These are phyloP conservation scores for Entosphenus tridentatus DNA, from an alignment of 2,113 vertebrate species.

Conservation along the genomic window DNA sequence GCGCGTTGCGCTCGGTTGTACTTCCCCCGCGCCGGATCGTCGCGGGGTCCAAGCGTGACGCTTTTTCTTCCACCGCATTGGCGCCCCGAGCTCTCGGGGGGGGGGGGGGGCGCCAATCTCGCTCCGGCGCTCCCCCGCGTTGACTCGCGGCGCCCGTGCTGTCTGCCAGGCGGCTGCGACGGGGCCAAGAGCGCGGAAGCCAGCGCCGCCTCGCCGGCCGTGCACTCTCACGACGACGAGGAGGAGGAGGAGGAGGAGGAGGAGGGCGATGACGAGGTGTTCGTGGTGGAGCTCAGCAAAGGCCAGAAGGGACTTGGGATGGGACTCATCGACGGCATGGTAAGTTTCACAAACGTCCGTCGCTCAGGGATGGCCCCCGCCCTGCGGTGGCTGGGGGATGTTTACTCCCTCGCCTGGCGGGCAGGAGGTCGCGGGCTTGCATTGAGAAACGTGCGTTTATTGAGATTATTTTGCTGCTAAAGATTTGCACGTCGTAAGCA, in stretches of 20 bases:
- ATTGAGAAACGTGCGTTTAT: no score
- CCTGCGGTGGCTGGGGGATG: no score
- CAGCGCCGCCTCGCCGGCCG: not conserved
- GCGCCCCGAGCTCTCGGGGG: no score
- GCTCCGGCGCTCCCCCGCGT: not conserved
- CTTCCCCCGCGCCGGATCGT: no score
- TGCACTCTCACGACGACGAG: not conserved
- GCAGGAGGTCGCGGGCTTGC: no score
- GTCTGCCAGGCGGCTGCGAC: not conserved
- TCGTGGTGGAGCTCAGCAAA: slow-evolving; percentile 72
- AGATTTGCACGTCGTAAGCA: no score
- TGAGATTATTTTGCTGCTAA: no score
- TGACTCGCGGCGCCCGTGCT: no score
- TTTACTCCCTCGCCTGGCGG: no score
- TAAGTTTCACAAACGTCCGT: slow-evolving; percentile 22
- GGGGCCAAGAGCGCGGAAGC: not conserved
- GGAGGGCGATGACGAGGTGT: slow-evolving; percentile 25
- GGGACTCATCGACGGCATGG: slow-evolving; percentile 79
- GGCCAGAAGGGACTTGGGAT: slow-evolving; percentile 72
- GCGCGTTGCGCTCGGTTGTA: no score
- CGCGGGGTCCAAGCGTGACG: no score
- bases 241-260: slow-evolving; percentile 15
- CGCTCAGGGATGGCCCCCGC: no score
- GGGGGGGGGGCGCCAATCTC: not conserved
- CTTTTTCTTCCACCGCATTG: not conserved